These are phyloP conservation scores for Peucedramus taeniatus DNA, from an alignment of 2,113 vertebrate genomes.

Conservation along the genomic window DNA sequence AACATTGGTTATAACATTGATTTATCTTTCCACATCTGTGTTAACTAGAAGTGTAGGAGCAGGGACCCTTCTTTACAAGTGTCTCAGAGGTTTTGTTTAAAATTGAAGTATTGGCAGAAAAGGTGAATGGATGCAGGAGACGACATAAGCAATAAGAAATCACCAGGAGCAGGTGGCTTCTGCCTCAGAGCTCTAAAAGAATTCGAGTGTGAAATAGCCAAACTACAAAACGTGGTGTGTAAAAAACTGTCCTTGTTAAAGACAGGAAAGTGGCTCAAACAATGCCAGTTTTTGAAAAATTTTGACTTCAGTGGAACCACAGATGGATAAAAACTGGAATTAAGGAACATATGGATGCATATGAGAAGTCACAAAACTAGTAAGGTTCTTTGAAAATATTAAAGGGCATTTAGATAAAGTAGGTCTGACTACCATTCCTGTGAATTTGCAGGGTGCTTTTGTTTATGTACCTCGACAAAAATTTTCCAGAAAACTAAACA, in stretches of 20 bases:
- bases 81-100: neutral
- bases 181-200: neutral
- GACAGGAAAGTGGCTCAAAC: neutral
- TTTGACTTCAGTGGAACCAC: neutral
- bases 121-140: neutral
- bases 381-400: neutral
- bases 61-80: neutral
- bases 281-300: neutral
- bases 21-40: accelerated
- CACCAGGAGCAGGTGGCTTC: constrained; percentile 4
- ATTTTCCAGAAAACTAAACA: neutral
- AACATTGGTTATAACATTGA: neutral
- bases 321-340: neutral
- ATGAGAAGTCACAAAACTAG: neutral
- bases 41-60: neutral
- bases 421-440: neutral
- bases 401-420: neutral
- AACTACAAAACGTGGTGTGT: neutral
- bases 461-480: neutral
- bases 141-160: neutral
- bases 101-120: neutral
- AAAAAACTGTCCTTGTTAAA: neutral
- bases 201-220: neutral
- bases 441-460: neutral
- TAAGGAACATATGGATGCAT: neutral